Evolutionary conservation across 1,140 invertebrate genomes (phyloP), one percentile per base, ranked within the genome.

Genomic region (Babylonia areolata): DNA sequence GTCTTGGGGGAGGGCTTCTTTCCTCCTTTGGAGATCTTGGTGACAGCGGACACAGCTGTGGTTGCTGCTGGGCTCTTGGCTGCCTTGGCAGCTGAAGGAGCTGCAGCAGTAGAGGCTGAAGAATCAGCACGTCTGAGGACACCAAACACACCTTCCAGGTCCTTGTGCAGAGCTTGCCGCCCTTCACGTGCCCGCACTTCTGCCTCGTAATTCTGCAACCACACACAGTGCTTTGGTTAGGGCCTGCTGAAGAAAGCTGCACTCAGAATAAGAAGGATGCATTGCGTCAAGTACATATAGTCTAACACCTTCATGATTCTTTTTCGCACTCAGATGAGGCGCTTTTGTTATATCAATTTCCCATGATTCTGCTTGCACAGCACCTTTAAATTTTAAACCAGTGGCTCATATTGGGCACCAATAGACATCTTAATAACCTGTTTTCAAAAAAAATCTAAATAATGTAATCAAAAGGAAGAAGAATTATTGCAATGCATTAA

Each of bases 41-140:
- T 11, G 77, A 28, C 37, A 37, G 37, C 23, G 77, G 40, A 15
- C 3, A 39, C 3, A 28, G 31, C 3, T 17, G 77, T 46, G n/a
- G 35, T 28, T 1, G 3, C 11, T n/a, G 73, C 33, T 17, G 73
- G 15, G 11, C n/a, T n/a, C n/a, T n/a, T n/a, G n/a, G 23, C 12
- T 23, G 73, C 73, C 73, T 35, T 77, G 33, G 31, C n/a, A 5
- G 37, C 6, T 31, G 73, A 31, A 37, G 77, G 15, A 79, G 77
- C 28, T 9, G 77, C 77, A 42, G 77, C 77, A 1, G 77, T 20
- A 42, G 40, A 79, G 37, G 77, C 77, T 6, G 37, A 51, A 35
- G 54, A 69, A 20, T 82, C 40, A 64, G 84, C 77, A 84, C 77
- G 73, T 88, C 91, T 77, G 81, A 91, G 85, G 46, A 81, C n/a